A percentile compares a stretch with the other conserved stretches of the same genome.
Evolutionary conservation across 2,888 invertebrate species (phyloP).

Genomic region (Trissolcus japonicus): DNA sequence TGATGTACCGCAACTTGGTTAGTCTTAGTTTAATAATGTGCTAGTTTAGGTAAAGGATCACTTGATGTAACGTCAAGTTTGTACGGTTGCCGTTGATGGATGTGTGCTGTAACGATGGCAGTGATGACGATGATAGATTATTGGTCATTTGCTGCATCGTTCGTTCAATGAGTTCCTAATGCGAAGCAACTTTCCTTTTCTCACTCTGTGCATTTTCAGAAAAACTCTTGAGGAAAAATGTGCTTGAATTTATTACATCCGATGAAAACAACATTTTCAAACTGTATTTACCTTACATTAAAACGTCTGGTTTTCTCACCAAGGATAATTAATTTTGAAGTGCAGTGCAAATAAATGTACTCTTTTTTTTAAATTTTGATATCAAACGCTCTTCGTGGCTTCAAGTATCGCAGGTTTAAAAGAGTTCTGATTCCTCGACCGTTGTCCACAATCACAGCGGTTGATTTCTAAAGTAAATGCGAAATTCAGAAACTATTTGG

Average conservation of each 20-base stretch:
- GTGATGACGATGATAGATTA: constrained; percentile 40
- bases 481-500: constrained; percentile 49
- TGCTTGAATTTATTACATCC: constrained; percentile 1
- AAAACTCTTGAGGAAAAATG: neutral
- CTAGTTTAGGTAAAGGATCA: constrained; percentile 38
- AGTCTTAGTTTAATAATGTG: constrained; percentile 46
- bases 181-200: constrained; percentile 4
- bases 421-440: constrained; percentile 9
- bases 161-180: constrained; percentile 11
- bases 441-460: constrained; percentile 28
- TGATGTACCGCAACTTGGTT: constrained; percentile 27
- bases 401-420: constrained; percentile 6
- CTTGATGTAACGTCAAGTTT: constrained; percentile 38
- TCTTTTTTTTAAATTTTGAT: too few species aligned
- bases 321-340: too few species aligned
- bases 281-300: too few species aligned
- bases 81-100: constrained; percentile 33
- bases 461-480: constrained; percentile 20
- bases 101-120: constrained; percentile 27
- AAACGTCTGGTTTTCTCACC: neutral
- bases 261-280: neutral
- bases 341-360: too few species aligned
- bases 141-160: constrained; percentile 35
- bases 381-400: neutral
- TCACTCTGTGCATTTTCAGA: neutral